Conservation (phyloP, 2,888 invertebrate genomes). For the Julus scandinavius region DNA sequence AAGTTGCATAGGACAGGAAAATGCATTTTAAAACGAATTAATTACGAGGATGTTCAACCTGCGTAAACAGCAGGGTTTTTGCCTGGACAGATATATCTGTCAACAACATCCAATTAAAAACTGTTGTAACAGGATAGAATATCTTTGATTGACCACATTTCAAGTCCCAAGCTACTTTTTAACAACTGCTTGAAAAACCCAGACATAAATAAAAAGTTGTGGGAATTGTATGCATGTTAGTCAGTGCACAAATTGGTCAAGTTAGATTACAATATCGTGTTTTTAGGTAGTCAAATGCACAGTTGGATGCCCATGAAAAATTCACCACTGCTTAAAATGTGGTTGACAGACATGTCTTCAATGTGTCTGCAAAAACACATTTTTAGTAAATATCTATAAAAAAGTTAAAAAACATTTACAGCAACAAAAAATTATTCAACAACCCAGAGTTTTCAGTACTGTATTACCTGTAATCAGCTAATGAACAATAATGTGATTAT, state of each 20-base stretch:
- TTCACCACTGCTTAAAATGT: no score
- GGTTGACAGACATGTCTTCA: no score
- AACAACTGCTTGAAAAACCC: neutral
- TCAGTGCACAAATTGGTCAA: neutral
- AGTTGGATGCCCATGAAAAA: neutral
- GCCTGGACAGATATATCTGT: neutral
- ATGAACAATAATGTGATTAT: no score
- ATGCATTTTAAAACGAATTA: neutral
- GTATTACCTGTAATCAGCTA: no score
- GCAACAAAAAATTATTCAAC: no score
- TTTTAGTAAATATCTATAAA: no score
- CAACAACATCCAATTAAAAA: conserved; percentile 27
- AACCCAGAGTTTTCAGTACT: no score
- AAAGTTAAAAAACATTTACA: no score
- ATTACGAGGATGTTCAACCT: conserved; percentile 6
- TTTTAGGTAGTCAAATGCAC: neutral
- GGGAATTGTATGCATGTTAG: neutral
- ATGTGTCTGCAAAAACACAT: no score
- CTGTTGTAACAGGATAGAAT: neutral
- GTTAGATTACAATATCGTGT: neutral
- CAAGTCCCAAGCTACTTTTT: neutral
- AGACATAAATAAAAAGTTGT: neutral
- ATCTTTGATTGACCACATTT: neutral
- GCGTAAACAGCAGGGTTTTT: neutral
- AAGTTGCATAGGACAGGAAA: neutral